These are phyloP conservation scores for Catagonus wagneri DNA, from an alignment of 2,113 vertebrate species.

Conservation along the genomic window DNA sequence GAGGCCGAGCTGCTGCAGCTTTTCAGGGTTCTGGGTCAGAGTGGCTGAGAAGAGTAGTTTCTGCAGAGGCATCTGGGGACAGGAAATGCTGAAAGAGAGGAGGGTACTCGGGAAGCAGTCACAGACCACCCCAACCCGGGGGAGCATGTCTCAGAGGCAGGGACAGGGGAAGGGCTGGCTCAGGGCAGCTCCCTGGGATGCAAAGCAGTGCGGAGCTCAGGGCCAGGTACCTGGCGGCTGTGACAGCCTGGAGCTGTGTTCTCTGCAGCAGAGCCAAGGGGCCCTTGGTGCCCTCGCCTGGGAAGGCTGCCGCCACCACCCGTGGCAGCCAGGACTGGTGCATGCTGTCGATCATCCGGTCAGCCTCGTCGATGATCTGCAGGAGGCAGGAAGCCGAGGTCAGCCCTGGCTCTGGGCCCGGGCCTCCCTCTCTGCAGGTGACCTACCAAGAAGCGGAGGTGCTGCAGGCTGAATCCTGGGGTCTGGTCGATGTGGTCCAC, in stretches of 20 bases:
- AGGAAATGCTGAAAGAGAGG: constrained; percentile 86
- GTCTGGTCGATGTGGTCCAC: constrained; percentile 96
- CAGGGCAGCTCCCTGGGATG: rapidly evolving
- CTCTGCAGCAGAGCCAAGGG: constrained; percentile 86
- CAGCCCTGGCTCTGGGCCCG: rapidly evolving
- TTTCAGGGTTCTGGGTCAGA: constrained; percentile 96
- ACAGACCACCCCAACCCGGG: rapidly evolving
- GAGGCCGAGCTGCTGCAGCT: constrained; percentile 94
- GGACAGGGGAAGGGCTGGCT: neutral
- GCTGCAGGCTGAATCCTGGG: constrained; percentile 90
- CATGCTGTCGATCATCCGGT: constrained; percentile 98
- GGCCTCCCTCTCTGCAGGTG: rapidly evolving
- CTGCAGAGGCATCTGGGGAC: constrained; percentile 94
- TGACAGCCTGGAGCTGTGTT: constrained; percentile 84
- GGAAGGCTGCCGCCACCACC: constrained; percentile 90
- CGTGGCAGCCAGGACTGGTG: constrained; percentile 96
- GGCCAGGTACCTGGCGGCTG: constrained; percentile 90
- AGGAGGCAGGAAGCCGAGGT: rapidly evolving
- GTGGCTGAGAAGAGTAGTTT: constrained; percentile 98
- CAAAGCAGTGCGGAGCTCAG: neutral
- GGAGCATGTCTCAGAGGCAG: neutral
- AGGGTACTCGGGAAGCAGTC: neutral
- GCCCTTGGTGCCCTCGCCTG: constrained; percentile 33
- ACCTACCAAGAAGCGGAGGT: constrained; percentile 95
- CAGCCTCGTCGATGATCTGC: constrained; percentile 96